Conservation (phyloP, 2,113 vertebrate genomes). For the Oreocharis arfaki region DNA sequence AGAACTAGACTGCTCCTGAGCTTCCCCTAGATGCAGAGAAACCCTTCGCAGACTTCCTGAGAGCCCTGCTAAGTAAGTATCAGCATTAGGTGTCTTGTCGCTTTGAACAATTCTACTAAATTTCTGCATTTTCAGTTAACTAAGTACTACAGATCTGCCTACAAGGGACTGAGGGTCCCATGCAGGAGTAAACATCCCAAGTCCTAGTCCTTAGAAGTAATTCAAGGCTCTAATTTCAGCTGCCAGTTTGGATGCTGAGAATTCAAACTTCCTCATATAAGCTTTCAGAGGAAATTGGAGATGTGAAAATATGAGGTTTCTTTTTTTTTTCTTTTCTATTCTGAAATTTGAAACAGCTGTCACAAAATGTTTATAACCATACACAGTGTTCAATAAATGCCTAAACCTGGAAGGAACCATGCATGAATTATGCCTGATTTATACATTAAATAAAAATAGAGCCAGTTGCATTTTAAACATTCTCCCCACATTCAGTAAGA, state of each 20-base stretch:
- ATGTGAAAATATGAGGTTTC: slow-evolving; percentile 1
- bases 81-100: not conserved
- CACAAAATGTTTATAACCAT: slow-evolving; percentile 33
- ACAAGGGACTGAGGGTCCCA: not conserved
- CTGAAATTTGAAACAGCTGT: slow-evolving; percentile 49
- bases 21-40: not conserved
- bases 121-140: not conserved
- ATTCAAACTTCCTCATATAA: not conserved
- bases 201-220: not conserved
- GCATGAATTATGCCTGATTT: slow-evolving; percentile 50
- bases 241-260: not conserved
- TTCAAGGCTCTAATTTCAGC: not conserved
- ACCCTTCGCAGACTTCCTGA: not conserved
- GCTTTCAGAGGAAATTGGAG: slow-evolving; percentile 12
- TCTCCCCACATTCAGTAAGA: not conserved
- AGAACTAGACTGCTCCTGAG: not conserved
- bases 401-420: slow-evolving; percentile 35
- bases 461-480: slow-evolving; percentile 23
- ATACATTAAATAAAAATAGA: slow-evolving; percentile 60
- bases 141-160: not conserved
- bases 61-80: not conserved
- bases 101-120: not conserved
- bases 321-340: not conserved
- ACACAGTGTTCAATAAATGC: slow-evolving; percentile 22
- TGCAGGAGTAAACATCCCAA: not conserved